A percentile compares a stretch with the other conserved stretches of the same genome.
Evolutionary conservation across 2,888 invertebrate genomes (phyloP).

Genomic region (Pheosia gnoma): DNA sequence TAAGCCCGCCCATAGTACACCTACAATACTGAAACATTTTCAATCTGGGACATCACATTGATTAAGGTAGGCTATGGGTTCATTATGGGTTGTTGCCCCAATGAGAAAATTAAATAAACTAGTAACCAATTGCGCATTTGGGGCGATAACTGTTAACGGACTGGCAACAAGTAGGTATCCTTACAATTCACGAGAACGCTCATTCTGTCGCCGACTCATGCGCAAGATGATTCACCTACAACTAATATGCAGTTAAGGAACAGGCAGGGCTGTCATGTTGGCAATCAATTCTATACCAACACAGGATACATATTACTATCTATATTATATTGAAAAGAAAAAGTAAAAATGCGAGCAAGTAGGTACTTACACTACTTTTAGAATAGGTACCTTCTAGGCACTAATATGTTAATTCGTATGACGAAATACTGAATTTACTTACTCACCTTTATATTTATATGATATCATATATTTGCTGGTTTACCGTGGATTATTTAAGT

Average conservation of each 20-base stretch:
- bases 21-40: slow-evolving; percentile 11
- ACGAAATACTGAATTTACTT: too few relatives aligned
- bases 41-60: not conserved
- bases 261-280: not conserved
- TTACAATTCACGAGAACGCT: slow-evolving; percentile 34
- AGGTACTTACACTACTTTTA: too few relatives aligned
- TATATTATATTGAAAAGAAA: too few relatives aligned
- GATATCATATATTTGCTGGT: too few relatives aligned
- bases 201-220: slow-evolving; percentile 42
- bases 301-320: not conserved
- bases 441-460: too few relatives aligned
- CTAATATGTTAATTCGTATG: too few relatives aligned
- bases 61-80: slow-evolving; percentile 27
- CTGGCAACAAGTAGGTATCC: slow-evolving; percentile 24
- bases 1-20: slow-evolving; percentile 4
- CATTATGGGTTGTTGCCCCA: slow-evolving; percentile 49
- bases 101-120: slow-evolving; percentile 48
- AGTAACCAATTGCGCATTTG: slow-evolving; percentile 52
- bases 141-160: slow-evolving; percentile 56
- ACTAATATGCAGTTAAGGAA: slow-evolving; percentile 12
- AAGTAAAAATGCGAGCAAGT: too few relatives aligned
- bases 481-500: too few relatives aligned
- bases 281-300: not conserved
- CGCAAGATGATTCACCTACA: slow-evolving; percentile 42
- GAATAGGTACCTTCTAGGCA: too few relatives aligned